Evolutionary conservation across 2,888 invertebrate genomes (phyloP).

Genomic region (Pammene fasciana): DNA sequence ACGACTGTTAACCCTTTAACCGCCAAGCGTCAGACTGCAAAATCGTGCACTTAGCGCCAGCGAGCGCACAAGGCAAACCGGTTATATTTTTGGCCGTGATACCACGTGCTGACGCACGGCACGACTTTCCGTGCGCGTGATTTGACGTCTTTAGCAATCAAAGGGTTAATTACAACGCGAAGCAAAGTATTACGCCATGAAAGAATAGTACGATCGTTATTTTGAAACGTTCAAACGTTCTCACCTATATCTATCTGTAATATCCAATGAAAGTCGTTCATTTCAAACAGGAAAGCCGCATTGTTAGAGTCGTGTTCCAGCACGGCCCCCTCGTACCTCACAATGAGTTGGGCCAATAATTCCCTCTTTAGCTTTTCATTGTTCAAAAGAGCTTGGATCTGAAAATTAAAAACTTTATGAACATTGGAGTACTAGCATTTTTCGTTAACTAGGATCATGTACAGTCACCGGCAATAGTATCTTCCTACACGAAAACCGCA

Average conservation of each 20-base stretch:
- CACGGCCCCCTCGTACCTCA: constrained; percentile 78
- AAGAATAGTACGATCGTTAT: neutral
- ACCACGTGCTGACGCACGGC: no score
- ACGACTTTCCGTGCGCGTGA: no score
- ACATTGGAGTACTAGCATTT: neutral
- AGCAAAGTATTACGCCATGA: neutral
- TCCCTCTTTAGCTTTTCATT: constrained; percentile 77
- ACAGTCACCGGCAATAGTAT: no score
- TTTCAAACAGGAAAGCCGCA: constrained; percentile 84
- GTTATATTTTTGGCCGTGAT: no score
- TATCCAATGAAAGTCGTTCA: constrained; percentile 85
- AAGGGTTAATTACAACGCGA: no score
- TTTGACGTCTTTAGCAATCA: no score
- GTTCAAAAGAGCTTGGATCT: constrained; percentile 72
- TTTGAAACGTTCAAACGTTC: constrained; percentile 26
- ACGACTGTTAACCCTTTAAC: no score
- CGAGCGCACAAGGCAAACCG: no score
- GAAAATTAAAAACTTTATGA: constrained; percentile 38
- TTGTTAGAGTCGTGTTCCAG: constrained; percentile 76
- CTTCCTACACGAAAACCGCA: no score
- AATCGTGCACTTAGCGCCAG: no score
- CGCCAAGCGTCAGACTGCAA: no score
- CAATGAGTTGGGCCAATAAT: constrained; percentile 73
- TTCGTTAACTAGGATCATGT: neutral
- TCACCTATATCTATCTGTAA: constrained; percentile 82